Conservation (phyloP, 2,888 invertebrate genomes). For the Cerceris ruficornis region DNA sequence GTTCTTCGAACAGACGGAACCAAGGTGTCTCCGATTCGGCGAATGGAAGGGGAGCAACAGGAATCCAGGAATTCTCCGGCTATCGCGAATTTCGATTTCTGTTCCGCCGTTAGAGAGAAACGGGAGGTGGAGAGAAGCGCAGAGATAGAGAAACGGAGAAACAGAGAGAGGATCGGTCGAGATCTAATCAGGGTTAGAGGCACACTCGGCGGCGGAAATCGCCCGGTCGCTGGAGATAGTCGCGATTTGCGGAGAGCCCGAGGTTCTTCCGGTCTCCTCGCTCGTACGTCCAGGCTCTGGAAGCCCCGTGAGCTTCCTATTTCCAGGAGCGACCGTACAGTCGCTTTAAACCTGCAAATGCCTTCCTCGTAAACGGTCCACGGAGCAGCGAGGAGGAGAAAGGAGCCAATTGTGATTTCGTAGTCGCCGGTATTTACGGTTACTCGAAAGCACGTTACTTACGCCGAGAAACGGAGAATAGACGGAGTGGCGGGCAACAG, state of each 20-base stretch:
- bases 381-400: not conserved
- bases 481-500: not conserved
- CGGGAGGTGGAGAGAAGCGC: not conserved
- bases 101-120: not conserved
- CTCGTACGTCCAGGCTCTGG: not conserved
- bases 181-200: conserved; percentile 50
- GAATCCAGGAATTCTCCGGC: conserved; percentile 23
- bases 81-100: conserved; percentile 17
- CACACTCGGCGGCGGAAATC: conserved; percentile 36
- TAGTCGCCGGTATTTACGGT: not conserved
- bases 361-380: not conserved
- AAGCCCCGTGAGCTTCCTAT: not conserved
- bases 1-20: too few species aligned
- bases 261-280: conserved; percentile 48
- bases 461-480: not conserved
- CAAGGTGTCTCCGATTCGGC: not conserved
- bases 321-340: not conserved
- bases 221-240: conserved; percentile 31
- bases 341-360: not conserved
- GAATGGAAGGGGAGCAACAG: not conserved
- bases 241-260: conserved; percentile 34
- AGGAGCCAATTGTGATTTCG: not conserved
- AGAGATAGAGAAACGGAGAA: not conserved
- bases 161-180: not conserved
- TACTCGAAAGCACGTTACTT: not conserved